These are phyloP conservation scores for Boloria selene DNA, from an alignment of 2,888 invertebrate genomes.

Conservation along the genomic window DNA sequence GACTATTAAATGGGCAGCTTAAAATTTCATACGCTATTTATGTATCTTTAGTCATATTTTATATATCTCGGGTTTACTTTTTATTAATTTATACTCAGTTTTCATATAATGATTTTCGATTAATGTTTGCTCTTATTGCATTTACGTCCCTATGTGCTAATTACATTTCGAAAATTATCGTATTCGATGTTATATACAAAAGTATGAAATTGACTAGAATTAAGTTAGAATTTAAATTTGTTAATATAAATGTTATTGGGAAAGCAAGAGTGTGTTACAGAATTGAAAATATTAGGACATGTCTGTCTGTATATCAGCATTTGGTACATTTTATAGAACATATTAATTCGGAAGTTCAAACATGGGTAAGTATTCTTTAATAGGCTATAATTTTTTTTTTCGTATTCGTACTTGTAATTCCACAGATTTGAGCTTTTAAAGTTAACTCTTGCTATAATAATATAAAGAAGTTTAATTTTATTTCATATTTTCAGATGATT, in stretches of 20 bases:
- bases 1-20: neutral
- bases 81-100: neutral
- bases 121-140: neutral
- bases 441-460: neutral
- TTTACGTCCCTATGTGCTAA: neutral
- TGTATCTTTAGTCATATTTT: neutral
- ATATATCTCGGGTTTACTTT: neutral
- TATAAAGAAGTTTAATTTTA: neutral
- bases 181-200: conserved; percentile 16
- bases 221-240: conserved; percentile 13
- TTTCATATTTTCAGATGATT: conserved; percentile 3
- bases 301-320: neutral
- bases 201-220: conserved; percentile 13
- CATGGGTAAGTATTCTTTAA: conserved; percentile 15
- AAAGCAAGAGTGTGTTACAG: neutral
- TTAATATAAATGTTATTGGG: conserved; percentile 15
- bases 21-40: neutral
- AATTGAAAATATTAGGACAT: conserved; percentile 13
- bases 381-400: too few relatives aligned
- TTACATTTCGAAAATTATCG: conserved; percentile 14
- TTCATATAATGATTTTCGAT: neutral
- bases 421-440: too few relatives aligned
- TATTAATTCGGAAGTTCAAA: conserved; percentile 10
- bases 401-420: too few relatives aligned
- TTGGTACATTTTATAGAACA: conserved; percentile 14